A percentile compares a stretch with the other conserved stretches of the same genome.
Evolutionary conservation across 2,888 invertebrate genomes (phyloP).

Genomic region (Mimachlamys varia): DNA sequence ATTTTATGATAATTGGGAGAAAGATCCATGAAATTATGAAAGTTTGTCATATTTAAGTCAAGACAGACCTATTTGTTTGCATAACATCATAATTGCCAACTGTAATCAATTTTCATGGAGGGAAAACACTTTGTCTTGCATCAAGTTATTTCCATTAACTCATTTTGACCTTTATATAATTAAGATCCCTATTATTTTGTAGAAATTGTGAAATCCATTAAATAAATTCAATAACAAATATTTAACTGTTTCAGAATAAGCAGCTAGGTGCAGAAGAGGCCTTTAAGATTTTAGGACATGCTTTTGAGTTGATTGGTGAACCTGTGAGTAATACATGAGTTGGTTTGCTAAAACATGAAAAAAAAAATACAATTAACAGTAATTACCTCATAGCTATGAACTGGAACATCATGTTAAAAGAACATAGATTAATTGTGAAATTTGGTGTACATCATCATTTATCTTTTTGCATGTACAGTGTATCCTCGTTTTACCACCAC

Average conservation of each 20-base stretch:
- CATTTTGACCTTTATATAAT: neutral
- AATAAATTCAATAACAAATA: neutral
- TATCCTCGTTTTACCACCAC: no score
- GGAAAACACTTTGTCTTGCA: no score
- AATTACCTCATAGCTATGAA: no score
- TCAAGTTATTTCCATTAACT: neutral
- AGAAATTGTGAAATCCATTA: neutral
- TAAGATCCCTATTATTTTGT: neutral
- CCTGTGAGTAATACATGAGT: constrained; percentile 68
- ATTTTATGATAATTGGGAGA: neutral
- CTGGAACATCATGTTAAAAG: no score
- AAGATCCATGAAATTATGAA: neutral
- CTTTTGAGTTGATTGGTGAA: constrained; percentile 96
- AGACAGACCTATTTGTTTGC: no score
- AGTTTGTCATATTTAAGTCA: neutral
- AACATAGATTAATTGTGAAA: no score
- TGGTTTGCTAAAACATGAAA: no score
- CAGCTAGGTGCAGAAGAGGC: constrained; percentile 98
- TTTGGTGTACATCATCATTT: no score
- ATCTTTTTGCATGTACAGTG: no score
- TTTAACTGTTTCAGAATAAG: constrained; percentile 85
- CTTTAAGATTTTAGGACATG: constrained; percentile 96
- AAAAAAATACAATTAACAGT: no score
- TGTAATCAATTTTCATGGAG: no score
- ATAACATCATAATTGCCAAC: no score